Conservation (phyloP, 2,113 vertebrate species). For the Cariama cristata region DNA sequence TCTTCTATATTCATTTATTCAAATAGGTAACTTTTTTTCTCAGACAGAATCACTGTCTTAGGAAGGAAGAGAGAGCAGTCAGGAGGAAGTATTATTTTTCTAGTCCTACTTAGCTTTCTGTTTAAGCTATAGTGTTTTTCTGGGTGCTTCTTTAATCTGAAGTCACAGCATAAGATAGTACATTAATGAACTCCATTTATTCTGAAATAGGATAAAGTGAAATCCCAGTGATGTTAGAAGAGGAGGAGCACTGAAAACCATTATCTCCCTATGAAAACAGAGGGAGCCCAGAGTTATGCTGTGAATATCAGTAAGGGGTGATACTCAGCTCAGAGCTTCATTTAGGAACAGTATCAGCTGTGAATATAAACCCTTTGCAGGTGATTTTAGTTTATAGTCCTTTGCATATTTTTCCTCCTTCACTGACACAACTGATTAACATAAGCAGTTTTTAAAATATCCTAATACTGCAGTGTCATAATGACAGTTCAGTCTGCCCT, state of each 20-base stretch:
- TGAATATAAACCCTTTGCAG: background rate
- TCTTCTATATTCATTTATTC: background rate
- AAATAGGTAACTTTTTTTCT: background rate
- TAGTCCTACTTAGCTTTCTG: background rate
- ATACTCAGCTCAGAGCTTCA: background rate
- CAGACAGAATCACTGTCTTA: background rate
- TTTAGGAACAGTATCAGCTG: background rate
- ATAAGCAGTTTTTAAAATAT: background rate
- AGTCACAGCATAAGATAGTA: background rate
- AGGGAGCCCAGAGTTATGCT: background rate
- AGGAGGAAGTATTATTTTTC: background rate
- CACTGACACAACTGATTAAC: background rate
- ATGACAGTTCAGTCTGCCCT: background rate
- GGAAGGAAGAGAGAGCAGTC: background rate
- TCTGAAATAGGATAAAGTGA: background rate
- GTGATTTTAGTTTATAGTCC: background rate
- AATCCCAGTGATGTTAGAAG: background rate
- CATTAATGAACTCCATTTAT: background rate
- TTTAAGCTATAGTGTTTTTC: background rate
- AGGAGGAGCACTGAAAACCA: background rate
- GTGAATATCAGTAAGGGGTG: background rate
- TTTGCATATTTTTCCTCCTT: background rate
- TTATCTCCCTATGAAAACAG: background rate
- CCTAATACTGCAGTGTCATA: background rate
- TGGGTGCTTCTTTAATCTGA: background rate